phyloP scores from a whole-genome alignment of 2,113 vertebrate species.

The Coracopsis vasa region DNA sequence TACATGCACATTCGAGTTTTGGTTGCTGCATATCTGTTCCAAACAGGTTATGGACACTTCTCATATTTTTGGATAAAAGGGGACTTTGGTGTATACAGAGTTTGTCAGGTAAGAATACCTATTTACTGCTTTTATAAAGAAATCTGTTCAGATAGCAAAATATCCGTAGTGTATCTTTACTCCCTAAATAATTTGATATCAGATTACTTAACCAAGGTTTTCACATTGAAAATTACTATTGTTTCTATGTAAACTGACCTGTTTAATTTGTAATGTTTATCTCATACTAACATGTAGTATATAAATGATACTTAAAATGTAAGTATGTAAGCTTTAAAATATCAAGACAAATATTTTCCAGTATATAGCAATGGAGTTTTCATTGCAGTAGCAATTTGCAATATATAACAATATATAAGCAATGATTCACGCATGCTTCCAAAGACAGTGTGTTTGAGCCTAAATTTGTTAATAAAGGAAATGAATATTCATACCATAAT shows the following conservation, averaged over 20 bases:
- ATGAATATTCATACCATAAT: background rate
- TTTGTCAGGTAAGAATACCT: constrained; percentile 88
- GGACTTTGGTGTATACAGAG: constrained; percentile 93
- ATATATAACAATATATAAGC: background rate
- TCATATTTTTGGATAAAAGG: constrained; percentile 98
- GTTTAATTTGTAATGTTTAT: background rate
- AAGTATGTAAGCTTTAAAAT: background rate
- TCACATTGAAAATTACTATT: background rate
- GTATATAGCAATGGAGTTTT: background rate
- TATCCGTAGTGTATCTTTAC: background rate
- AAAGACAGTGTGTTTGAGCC: background rate
- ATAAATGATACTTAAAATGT: background rate
- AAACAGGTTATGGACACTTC: constrained; percentile 98
- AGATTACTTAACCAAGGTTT: background rate
- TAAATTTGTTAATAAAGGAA: background rate
- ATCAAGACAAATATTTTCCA: background rate
- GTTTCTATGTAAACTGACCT: background rate
- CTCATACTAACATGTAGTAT: background rate
- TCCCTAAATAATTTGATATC: background rate
- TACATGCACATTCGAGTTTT: constrained; percentile 98
- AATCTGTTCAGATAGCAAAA: background rate
- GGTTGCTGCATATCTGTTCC: constrained; percentile 96
- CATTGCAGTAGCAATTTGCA: background rate
- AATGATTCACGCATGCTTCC: background rate
- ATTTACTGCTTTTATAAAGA: background rate